Base-by-base conservation (phyloP, 2,888 invertebrate genomes). In the Drosophila anceps region DNA sequence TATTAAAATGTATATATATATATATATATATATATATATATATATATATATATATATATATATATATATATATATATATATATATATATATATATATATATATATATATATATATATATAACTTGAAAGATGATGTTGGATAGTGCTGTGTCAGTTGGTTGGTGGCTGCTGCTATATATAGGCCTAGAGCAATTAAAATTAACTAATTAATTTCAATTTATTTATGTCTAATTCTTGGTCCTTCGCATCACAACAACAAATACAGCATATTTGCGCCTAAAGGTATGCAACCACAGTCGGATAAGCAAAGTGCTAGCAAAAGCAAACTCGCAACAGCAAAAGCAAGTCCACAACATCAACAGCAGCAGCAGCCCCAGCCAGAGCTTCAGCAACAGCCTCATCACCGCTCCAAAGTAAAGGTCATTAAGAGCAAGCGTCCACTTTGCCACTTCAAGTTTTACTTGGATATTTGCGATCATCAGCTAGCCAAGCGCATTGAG, bases 401-500 rank as follows among this genome's bases (percentile, higher is more conserved):
- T 48, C 70, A 78, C 57, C 75, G 84, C 58, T 55, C 81, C 53
- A 90, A 88, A 87, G 84, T 91, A 83, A 92, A 91, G 89, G 87
- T 93, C 81, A 91, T 93, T 79, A 94, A 93, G 85, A 93, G 94
- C 80, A 92, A 93, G 65, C 94, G 94, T 90, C 95, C 95, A 57
- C 92, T 96, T 91, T 94, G 94, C 87, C 95, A 95, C 92, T 95
- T 95, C 91, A 95, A 94, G 91, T 96, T 96, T 94, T 96, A 96
- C 93, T 94, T 96, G 94, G 96, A 96, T 91, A 94, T 96, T 86
- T 95, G 96, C 93, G 96, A 95, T 90, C 95, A 95, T 93, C 94
- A 94, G 82, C 93, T 95, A 64, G 94, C 95, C 73, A 93, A 94
- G 88, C 95, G 95, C 81, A 93, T 96, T 93, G 96, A 96, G 88